Evolutionary conservation across 2,888 invertebrate genomes (phyloP).

Genomic region (Andricus quercusramuli): DNA sequence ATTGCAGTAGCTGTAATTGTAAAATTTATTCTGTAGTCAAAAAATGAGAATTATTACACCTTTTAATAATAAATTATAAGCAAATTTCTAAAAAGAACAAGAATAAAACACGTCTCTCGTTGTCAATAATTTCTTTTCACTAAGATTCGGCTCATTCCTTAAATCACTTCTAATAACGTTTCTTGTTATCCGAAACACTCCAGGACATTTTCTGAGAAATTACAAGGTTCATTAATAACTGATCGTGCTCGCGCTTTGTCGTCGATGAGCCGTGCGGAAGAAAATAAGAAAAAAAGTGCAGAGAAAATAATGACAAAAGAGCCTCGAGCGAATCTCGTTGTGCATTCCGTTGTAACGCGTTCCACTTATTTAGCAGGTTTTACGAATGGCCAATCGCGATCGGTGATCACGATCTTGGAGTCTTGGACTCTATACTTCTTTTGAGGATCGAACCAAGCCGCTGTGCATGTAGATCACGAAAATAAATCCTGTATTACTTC

Average conservation of each 20-base stretch:
- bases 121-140: neutral
- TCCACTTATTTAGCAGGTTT: conserved; percentile 56
- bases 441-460: conserved; percentile 26
- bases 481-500: conserved; percentile 7
- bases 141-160: neutral
- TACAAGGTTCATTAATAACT: conserved; percentile 9
- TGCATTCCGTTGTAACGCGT: conserved; percentile 64
- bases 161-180: neutral
- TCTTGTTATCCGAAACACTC: neutral
- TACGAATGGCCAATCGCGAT: conserved; percentile 34
- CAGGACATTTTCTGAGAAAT: neutral
- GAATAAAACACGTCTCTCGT: neutral
- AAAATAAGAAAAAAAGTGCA: conserved; percentile 6
- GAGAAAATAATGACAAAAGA: conserved; percentile 50
- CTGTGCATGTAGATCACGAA: conserved; percentile 32
- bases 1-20: too few relatives aligned
- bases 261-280: neutral
- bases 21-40: too few relatives aligned
- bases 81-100: neutral
- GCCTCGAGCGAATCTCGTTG: conserved; percentile 57
- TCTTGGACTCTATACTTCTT: conserved; percentile 26
- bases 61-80: neutral
- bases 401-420: conserved; percentile 5
- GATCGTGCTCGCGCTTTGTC: conserved; percentile 9
- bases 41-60: too few relatives aligned